phyloP scores from a whole-genome alignment of 2,113 vertebrate species.

The Rallus limicola region DNA sequence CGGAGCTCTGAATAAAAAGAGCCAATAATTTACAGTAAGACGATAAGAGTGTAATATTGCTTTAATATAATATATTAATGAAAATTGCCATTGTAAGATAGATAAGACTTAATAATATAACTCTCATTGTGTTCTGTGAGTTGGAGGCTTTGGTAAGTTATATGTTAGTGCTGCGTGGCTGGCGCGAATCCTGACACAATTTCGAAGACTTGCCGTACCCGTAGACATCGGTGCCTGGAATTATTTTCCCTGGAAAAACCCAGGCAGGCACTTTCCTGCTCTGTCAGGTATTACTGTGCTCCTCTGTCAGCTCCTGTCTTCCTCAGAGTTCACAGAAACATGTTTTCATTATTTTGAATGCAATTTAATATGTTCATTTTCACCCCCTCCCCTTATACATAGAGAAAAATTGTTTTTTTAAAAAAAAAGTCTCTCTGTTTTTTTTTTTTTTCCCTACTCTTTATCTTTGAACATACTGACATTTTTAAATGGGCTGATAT shows the following conservation, averaged over 20 bases:
- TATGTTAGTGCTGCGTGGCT: background rate
- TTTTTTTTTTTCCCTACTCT: background rate
- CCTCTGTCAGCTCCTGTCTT: background rate
- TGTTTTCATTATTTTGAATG: background rate
- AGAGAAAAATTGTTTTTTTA: background rate
- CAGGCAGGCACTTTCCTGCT: background rate
- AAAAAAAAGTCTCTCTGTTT: background rate
- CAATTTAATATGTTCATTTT: background rate
- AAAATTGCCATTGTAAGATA: conserved; percentile 51
- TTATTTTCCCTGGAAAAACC: conserved; percentile 25
- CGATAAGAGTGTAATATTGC: conserved; percentile 52
- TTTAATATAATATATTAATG: conserved; percentile 54
- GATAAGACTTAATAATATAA: conserved; percentile 59
- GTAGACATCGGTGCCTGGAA: background rate
- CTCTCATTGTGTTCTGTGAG: conserved; percentile 30
- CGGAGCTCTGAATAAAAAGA: conserved; percentile 16
- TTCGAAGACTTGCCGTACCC: background rate
- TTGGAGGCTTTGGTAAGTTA: conserved; percentile 32
- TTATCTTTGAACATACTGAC: background rate
- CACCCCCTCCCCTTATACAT: background rate
- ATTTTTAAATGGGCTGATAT: background rate
- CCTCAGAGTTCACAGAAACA: background rate
- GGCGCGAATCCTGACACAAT: background rate
- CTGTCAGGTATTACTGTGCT: background rate
- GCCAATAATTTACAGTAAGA: conserved; percentile 53